phyloP scores from a whole-genome alignment of 2,888 invertebrate genomes.

The Drosophila kambysellisi region DNA sequence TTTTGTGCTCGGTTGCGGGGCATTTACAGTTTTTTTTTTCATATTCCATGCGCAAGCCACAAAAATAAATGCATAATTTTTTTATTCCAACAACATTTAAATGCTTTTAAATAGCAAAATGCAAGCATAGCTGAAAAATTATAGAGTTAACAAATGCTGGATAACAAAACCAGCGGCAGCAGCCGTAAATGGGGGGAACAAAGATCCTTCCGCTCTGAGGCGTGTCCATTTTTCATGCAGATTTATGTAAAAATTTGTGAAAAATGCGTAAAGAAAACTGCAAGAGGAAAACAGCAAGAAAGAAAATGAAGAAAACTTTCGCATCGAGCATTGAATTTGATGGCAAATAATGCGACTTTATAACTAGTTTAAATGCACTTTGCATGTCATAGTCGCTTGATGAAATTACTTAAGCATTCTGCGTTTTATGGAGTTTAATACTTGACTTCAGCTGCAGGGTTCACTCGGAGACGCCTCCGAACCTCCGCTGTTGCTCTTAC shows the following conservation, averaged over 20 bases:
- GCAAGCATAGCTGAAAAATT: conserved; percentile 26
- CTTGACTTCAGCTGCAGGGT: conserved; percentile 42
- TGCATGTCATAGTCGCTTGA: conserved; percentile 69
- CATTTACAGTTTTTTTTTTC: conserved; percentile 6
- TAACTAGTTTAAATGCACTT: conserved; percentile 79
- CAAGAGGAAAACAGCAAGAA: conserved; percentile 35
- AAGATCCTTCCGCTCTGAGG: conserved; percentile 16
- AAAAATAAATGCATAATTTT: conserved; percentile 20
- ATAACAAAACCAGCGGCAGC: conserved; percentile 25
- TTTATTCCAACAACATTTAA: conserved; percentile 8
- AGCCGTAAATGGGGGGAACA: neutral
- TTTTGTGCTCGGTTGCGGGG: conserved; percentile 9
- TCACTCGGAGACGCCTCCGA: neutral
- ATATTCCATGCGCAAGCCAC: neutral
- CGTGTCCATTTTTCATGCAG: conserved; percentile 70
- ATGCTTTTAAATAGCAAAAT: conserved; percentile 25
- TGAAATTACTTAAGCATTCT: conserved; percentile 55
- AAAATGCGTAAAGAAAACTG: conserved; percentile 59
- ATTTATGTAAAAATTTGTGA: conserved; percentile 69
- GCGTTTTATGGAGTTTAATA: conserved; percentile 39
- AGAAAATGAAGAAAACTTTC: conserved; percentile 50
- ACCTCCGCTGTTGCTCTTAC: conserved; percentile 22
- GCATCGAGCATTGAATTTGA: conserved; percentile 68
- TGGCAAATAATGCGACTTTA: conserved; percentile 78
- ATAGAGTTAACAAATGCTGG: conserved; percentile 42